Conservation (phyloP, 2,113 vertebrate species). For the Lamprologus ornatipinnis region DNA sequence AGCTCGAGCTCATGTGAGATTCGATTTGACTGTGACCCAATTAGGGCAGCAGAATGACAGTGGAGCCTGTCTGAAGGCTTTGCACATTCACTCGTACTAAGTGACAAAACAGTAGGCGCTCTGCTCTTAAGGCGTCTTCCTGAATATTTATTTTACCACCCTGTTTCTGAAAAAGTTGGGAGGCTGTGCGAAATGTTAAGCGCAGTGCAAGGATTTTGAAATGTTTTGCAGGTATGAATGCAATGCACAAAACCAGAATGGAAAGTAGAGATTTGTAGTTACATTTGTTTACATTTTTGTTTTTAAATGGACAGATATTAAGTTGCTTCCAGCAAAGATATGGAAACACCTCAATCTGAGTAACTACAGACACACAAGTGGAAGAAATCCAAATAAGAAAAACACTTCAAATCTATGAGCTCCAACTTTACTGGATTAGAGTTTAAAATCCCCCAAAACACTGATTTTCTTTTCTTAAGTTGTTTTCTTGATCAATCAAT, state of each 20-base stretch:
- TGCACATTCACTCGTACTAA: neutral
- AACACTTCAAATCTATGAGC: neutral
- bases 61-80: neutral
- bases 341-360: neutral
- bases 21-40: slow-evolving; percentile 1
- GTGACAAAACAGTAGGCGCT: neutral
- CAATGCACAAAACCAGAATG: neutral
- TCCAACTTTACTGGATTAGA: neutral
- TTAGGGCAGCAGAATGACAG: neutral
- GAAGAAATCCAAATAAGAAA: neutral
- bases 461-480: neutral
- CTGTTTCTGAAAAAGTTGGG: neutral
- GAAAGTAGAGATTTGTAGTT: neutral
- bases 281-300: neutral
- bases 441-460: rapidly evolving
- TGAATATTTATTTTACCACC: neutral
- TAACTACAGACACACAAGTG: neutral
- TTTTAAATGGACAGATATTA: neutral
- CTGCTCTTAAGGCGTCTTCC: neutral
- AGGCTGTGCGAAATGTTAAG: neutral
- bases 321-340: neutral
- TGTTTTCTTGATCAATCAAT: neutral
- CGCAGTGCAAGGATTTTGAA: neutral
- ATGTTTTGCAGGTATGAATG: neutral
- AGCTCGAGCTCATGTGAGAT: neutral